Evolutionary conservation across 2,888 invertebrate genomes (phyloP).

Genomic region (Blastobasis lacticolella): DNA sequence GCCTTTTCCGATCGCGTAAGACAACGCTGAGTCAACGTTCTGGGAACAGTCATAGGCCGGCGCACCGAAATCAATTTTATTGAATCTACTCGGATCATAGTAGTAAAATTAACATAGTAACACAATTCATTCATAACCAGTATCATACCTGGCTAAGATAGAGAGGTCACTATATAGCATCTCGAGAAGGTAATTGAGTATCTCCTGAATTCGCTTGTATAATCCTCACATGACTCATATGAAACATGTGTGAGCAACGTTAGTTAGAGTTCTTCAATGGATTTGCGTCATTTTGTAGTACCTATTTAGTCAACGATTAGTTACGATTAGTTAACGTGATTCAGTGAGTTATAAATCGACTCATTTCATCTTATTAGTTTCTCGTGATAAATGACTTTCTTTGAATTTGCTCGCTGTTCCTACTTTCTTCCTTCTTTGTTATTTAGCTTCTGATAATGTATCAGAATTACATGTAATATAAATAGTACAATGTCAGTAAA

Average conservation of each 20-base stretch:
- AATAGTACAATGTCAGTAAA: too few species aligned
- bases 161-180: conserved; percentile 27
- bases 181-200: conserved; percentile 26
- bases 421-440: too few species aligned
- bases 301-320: conserved; percentile 32
- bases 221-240: conserved; percentile 32
- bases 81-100: conserved; percentile 22
- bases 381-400: too few species aligned
- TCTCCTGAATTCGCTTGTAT: conserved; percentile 39
- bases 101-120: conserved; percentile 23
- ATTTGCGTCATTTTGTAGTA: conserved; percentile 45
- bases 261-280: conserved; percentile 37
- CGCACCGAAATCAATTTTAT: conserved; percentile 35
- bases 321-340: conserved; percentile 12
- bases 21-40: conserved; percentile 30
- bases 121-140: conserved; percentile 56
- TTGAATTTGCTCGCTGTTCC: too few species aligned
- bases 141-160: conserved; percentile 39
- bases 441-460: too few species aligned
- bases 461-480: too few species aligned
- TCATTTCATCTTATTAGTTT: too few species aligned
- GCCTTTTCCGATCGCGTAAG: conserved; percentile 26
- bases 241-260: conserved; percentile 23
- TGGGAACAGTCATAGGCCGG: conserved; percentile 26
- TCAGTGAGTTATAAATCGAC: not conserved